phyloP scores from a whole-genome alignment of 2,113 vertebrate genomes.

The Chauna torquata region DNA sequence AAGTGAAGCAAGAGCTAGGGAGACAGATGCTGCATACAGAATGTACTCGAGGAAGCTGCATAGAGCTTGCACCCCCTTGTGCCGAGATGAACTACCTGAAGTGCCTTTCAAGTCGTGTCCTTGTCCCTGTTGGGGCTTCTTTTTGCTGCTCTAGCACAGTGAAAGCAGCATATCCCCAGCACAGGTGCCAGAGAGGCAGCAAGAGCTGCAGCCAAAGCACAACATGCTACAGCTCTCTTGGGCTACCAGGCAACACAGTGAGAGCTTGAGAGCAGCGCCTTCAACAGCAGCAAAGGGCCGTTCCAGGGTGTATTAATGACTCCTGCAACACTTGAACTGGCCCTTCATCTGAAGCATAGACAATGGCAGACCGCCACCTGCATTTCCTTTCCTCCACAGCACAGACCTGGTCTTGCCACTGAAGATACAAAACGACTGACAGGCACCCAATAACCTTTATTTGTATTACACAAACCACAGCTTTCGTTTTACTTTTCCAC shows the following conservation, averaged over 20 bases:
- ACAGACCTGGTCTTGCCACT: neutral
- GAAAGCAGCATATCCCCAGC: neutral
- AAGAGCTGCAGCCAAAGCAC: neutral
- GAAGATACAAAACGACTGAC: fast-evolving
- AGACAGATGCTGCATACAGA: neutral
- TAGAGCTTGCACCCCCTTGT: neutral
- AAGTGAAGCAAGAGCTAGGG: neutral
- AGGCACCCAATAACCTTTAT: neutral
- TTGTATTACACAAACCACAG: too few species aligned
- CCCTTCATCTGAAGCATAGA: neutral
- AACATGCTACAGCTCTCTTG: neutral
- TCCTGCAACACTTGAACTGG: too few species aligned
- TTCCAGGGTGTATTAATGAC: fast-evolving
- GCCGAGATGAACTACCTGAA: neutral
- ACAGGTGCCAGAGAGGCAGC: neutral
- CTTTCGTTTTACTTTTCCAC: neutral
- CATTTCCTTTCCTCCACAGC: neutral
- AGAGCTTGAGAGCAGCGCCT: neutral
- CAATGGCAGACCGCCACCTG: neutral
- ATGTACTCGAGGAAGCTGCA: neutral
- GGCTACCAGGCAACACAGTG: neutral
- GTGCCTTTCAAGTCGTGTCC: neutral
- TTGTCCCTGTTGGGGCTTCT: neutral
- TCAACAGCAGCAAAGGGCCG: neutral
- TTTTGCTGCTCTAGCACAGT: neutral